These are phyloP conservation scores for Diadema setosum DNA, from an alignment of 35 echinoderm and acorn worm species.

Conservation along the genomic window DNA sequence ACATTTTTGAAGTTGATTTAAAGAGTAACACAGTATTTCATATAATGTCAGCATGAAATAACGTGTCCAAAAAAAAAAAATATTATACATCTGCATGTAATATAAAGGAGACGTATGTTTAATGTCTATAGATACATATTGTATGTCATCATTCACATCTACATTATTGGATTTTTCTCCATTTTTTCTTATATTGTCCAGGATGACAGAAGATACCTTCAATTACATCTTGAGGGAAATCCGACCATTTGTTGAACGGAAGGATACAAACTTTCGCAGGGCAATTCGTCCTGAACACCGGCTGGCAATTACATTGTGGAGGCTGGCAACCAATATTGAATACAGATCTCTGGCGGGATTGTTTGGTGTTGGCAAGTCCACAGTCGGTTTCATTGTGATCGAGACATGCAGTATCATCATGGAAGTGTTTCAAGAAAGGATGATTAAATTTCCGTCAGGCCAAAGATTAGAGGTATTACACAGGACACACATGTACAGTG, in stretches of 20 bases:
- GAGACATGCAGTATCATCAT: conserved; percentile 8
- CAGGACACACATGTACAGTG: too few species aligned
- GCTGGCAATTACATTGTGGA: conserved; percentile 52
- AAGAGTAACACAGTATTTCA: too few species aligned
- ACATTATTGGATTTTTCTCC: too few species aligned
- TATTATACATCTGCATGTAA: too few species aligned
- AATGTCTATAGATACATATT: too few species aligned
- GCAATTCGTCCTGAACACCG: conserved; percentile 28
- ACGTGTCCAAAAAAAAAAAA: too few species aligned
- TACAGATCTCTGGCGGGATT: conserved; percentile 28
- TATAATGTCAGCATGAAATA: too few species aligned
- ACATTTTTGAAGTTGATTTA: too few species aligned
- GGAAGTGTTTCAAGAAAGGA: not conserved
- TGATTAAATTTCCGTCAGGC: not conserved
- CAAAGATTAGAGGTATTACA: not conserved
- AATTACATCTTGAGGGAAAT: conserved; percentile 11
- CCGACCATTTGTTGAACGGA: conserved; percentile 9
- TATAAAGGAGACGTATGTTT: too few species aligned
- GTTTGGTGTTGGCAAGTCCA: conserved; percentile 57
- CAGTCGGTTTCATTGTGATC: conserved; percentile 25
- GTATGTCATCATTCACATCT: too few species aligned
- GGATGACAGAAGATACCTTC: conserved; percentile 51
- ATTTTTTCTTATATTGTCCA: not conserved
- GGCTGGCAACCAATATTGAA: conserved; percentile 36
- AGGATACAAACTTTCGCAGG: conserved; percentile 21